Evolutionary conservation across 2,797 vertebrate genomes (phyloP).

Genomic region (Parauchenoglanis punctatus): DNA sequence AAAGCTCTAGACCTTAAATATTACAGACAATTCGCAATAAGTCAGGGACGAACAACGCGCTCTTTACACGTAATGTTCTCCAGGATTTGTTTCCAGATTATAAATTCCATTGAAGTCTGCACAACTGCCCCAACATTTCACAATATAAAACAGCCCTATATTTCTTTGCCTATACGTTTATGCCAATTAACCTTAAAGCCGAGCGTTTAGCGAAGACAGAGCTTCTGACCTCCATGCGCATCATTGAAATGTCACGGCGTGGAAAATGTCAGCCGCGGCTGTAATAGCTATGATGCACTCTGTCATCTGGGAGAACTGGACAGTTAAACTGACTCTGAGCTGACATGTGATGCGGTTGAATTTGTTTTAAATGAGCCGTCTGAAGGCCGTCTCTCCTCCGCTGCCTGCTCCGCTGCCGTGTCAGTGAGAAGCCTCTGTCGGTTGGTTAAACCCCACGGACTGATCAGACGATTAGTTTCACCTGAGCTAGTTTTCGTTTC

Average conservation of each 20-base stretch:
- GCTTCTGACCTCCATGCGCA: conserved; percentile 36
- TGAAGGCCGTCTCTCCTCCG: conserved; percentile 35
- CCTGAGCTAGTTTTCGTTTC: conserved; percentile 17
- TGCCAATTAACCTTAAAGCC: conserved; percentile 58
- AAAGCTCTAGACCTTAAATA: background rate
- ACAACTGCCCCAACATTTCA: background rate
- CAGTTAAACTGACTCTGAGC: conserved; percentile 40
- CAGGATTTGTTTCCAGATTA: background rate
- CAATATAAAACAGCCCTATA: conserved; percentile 22
- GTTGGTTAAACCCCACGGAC: conserved; percentile 14
- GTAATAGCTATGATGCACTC: conserved; percentile 51
- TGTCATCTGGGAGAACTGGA: conserved; percentile 50
- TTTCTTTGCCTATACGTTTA: conserved; percentile 50
- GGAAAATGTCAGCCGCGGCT: conserved; percentile 57
- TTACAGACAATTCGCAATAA: background rate
- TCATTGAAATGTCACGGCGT: conserved; percentile 60
- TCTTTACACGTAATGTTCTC: background rate
- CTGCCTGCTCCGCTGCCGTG: background rate
- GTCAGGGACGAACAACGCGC: background rate
- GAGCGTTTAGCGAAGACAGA: conserved; percentile 42
- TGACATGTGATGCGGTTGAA: conserved; percentile 12
- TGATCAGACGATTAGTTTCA: conserved; percentile 28
- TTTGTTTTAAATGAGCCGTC: conserved; percentile 47
- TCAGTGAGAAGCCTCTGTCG: background rate
- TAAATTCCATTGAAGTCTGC: background rate